phyloP scores from a whole-genome alignment of 2,113 vertebrate species.

The Perccottus glenii region DNA sequence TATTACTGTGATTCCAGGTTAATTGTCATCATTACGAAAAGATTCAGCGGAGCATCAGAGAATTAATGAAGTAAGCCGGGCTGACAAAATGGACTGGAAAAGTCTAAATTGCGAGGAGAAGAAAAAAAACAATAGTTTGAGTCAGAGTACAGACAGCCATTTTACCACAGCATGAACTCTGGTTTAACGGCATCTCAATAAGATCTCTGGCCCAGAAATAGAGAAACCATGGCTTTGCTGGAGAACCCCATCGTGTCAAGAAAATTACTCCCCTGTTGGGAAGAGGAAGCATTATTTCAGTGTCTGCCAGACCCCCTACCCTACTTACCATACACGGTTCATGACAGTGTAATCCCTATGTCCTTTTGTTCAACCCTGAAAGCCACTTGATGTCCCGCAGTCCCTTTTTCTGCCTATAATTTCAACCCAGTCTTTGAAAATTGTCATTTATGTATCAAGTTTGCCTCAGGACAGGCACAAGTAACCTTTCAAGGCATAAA shows the following conservation, averaged over 20 bases:
- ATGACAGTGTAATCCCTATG: conserved; percentile 51
- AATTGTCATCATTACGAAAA: conserved; percentile 62
- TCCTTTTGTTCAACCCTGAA: conserved; percentile 42
- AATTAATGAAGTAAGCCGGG: conserved; percentile 49
- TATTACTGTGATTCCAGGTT: conserved; percentile 61
- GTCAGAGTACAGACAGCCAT: conserved; percentile 23
- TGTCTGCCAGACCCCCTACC: conserved; percentile 55
- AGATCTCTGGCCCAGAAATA: conserved; percentile 44
- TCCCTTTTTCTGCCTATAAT: too few relatives aligned
- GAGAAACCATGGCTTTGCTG: conserved; percentile 31
- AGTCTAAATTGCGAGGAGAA: not conserved
- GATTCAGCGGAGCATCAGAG: conserved; percentile 34
- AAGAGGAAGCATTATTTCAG: conserved; percentile 53
- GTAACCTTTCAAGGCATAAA: too few relatives aligned
- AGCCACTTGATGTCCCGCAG: not conserved
- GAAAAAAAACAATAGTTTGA: conserved; percentile 8
- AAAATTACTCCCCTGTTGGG: conserved; percentile 57
- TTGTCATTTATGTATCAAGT: too few relatives aligned
- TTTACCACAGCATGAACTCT: conserved; percentile 55
- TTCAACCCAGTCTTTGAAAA: too few relatives aligned
- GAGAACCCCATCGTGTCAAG: conserved; percentile 57
- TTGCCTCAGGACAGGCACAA: too few relatives aligned
- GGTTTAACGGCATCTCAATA: conserved; percentile 58
- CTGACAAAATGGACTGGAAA: conserved; percentile 38
- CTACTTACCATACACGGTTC: conserved; percentile 35